phyloP scores from a whole-genome alignment of 2,113 vertebrate genomes.

The Misgurnus mizolepis region DNA sequence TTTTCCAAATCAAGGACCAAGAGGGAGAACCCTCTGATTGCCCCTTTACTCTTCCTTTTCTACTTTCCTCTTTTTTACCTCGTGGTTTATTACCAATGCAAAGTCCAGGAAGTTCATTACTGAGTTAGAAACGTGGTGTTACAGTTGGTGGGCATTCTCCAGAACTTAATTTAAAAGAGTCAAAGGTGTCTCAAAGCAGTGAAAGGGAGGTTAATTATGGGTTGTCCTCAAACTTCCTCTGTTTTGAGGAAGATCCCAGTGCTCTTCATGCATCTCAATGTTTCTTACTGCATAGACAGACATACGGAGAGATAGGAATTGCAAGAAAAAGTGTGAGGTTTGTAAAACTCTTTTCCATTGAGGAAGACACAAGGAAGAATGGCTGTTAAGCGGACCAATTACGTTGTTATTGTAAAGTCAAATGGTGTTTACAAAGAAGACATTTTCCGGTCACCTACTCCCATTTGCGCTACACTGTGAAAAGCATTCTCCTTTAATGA shows the following conservation, averaged over 20 bases:
- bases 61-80: not conserved
- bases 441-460: constrained; percentile 47
- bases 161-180: constrained; percentile 31
- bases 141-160: constrained; percentile 39
- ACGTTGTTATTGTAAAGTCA: constrained; percentile 51
- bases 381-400: constrained; percentile 45
- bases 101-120: constrained; percentile 76
- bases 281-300: not conserved
- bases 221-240: constrained; percentile 19
- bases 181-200: constrained; percentile 36
- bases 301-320: not conserved
- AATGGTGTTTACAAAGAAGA: constrained; percentile 59
- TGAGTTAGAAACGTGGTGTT: constrained; percentile 58
- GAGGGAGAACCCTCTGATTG: constrained; percentile 40
- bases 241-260: not conserved
- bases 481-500: constrained; percentile 49
- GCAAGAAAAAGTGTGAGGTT: not conserved
- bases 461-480: constrained; percentile 49
- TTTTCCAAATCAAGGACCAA: not conserved
- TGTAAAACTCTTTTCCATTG: constrained; percentile 36
- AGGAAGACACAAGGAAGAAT: constrained; percentile 43
- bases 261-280: not conserved
- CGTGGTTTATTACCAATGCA: constrained; percentile 66
- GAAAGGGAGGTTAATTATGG: not conserved
- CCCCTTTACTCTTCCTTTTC: constrained; percentile 24